Evolutionary conservation across 2,113 vertebrate genomes (phyloP), one percentile per base, ranked within the genome.

Genomic region (Oncorhynchus tshawytscha): DNA sequence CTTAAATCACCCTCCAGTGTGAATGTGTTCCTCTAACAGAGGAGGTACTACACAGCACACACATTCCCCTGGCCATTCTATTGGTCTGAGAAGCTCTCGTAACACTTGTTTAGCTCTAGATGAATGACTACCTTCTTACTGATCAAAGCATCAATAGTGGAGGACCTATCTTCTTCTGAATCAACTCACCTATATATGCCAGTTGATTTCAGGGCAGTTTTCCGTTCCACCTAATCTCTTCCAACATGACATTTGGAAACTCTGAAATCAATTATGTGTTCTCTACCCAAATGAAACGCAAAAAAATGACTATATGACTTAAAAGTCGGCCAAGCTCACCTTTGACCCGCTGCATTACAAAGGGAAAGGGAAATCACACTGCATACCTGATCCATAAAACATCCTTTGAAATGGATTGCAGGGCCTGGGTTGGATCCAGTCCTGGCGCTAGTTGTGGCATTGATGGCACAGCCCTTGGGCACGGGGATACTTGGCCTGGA

Each of bases 341-440:
- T 93, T 93, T 94, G 91, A 92, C 91, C 89, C 80, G 83, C 87
- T 83, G 29, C 89, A 86, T 94, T 94, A 93, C 92, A 94, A 94
- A 93, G 92, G 86, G 86, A 92, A 90, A 91, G 82, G 82, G 82
- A 93, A 92, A 93, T 94, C 91, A 90, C 91, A 92, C 90, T 82
- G 86, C 90, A 93, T 94, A 93, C 92, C 92, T 92, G 91, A 94
- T 93, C 91, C 90, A 89, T 90, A 86, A 88, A 84, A 90, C 86
- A 86, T 72, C 85, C 91, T 94, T 94, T 93, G 89, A 94, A 94
- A 92, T 89, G 91, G 88, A 91, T 91, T 91, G 88, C 92, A 54
- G 51, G 15, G 15, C 51, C 51, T 93, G 92, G 92, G 88, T 85
- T 80, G 81, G 84, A 89, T 93, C 92, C 92, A 93, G 91, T 81